A percentile compares a stretch with the other conserved stretches of the same genome.
phyloP scores from a whole-genome alignment of 2,888 invertebrate species.

The Cantharis rufa region DNA sequence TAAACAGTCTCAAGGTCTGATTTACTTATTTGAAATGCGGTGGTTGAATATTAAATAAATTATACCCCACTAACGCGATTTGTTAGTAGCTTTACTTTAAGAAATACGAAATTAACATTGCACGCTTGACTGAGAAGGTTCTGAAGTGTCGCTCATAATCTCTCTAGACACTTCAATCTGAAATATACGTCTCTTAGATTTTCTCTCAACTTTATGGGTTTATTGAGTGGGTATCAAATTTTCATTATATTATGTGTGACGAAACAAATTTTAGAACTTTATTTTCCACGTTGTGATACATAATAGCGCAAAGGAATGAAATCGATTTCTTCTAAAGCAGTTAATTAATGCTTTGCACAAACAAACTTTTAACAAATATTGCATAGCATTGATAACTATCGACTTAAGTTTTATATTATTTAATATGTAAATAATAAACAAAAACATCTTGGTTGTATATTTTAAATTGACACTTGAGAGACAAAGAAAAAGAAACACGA shows the following conservation, averaged over 20 bases:
- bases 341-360: background rate
- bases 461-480: background rate
- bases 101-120: background rate
- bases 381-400: background rate
- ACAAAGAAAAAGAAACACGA: background rate
- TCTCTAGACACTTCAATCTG: background rate
- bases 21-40: background rate
- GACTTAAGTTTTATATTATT: background rate
- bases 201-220: background rate
- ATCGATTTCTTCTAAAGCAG: background rate
- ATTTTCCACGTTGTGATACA: background rate
- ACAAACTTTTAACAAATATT: background rate
- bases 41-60: background rate
- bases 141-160: background rate
- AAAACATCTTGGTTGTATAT: too few species aligned
- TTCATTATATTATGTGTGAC: background rate
- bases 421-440: too few species aligned
- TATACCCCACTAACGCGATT: slow-evolving; percentile 2
- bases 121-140: background rate
- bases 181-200: background rate
- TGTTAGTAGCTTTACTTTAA: background rate
- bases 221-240: background rate
- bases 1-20: background rate
- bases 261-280: background rate
- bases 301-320: background rate